These are phyloP conservation scores for Pseudocheirus occidentalis DNA, from an alignment of 2,797 vertebrate genomes.

Conservation along the genomic window DNA sequence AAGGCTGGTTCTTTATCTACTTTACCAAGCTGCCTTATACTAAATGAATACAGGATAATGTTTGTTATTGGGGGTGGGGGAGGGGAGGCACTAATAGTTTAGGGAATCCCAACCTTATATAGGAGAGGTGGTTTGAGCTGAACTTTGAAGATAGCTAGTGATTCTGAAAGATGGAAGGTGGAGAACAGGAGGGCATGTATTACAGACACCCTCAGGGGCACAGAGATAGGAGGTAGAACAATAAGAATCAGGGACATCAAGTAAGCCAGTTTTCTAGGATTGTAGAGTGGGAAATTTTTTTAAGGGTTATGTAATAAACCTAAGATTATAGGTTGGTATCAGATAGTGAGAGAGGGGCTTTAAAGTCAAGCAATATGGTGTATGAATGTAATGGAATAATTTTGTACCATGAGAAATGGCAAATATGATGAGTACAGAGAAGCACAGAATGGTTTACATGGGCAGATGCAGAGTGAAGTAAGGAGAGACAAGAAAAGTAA, in stretches of 20 bases:
- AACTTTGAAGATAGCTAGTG: neutral
- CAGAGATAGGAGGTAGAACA: neutral
- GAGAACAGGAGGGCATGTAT: neutral
- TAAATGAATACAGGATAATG: neutral
- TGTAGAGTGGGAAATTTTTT: neutral
- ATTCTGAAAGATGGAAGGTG: neutral
- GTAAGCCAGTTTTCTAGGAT: neutral
- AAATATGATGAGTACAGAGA: neutral
- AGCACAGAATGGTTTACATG: neutral
- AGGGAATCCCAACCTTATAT: neutral
- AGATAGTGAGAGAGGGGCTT: neutral
- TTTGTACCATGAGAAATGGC: neutral
- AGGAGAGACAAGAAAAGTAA: neutral
- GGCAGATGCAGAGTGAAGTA: neutral
- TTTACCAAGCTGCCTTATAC: neutral
- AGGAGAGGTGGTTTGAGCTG: neutral
- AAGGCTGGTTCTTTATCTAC: neutral
- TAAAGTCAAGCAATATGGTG: neutral
- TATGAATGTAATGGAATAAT: neutral
- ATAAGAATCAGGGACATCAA: neutral
- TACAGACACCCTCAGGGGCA: neutral
- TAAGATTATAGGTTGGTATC: neutral
- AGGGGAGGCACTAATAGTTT: neutral
- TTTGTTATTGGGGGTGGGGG: neutral
- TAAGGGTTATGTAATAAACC: neutral